Base-by-base conservation (phyloP, 1,140 invertebrate genomes). In the Danaus plexippus region DNA sequence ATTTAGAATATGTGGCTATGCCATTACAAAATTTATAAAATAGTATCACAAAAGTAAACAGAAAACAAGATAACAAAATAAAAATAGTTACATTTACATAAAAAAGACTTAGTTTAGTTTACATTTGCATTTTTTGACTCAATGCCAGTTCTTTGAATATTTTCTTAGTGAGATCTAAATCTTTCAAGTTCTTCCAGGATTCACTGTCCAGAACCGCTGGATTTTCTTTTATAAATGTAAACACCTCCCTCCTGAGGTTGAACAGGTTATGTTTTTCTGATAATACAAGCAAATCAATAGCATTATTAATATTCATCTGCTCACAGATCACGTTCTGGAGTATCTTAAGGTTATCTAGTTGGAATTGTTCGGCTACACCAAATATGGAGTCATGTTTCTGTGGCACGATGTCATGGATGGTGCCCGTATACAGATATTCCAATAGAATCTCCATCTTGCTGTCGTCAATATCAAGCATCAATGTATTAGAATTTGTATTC, bases 361-460 rank as follows among this genome's bases (percentile, higher is more conserved):
- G 52, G 53, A 75, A 82, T 59, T 63, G 75, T 7, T 67, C 55
- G 7, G 74, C 70, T 42, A 84, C 57, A 11, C 74, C 61, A 7
- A 80, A 43, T 8, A 84, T 51, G 43, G 69, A 63, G 2, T 63
- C 32, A 43, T 61, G 66, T 40, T 80, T 69, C 43, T 63, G 52
- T 11, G 73, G 61, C 4, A 49, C 41, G 8, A 83, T 55, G 47
- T 80, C 57, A 54, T 72, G 71, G 11, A 83, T 72, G 8, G 66
- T 67, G 4, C 76, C 77, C 9, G 72, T 78, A 42, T 82, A 82
- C 13, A 83, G 49, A 52, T 75, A 83, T 32, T 85, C 53, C 2
- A 85, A n/a, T 11, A 85, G 49, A 8, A 78, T 11, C 11, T 74
- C 64, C 61, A 83, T 71, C 47, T 73, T 64, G 32, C 61, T 52